phyloP scores from a whole-genome alignment of 2,888 invertebrate species.

The Perdita meconis region DNA sequence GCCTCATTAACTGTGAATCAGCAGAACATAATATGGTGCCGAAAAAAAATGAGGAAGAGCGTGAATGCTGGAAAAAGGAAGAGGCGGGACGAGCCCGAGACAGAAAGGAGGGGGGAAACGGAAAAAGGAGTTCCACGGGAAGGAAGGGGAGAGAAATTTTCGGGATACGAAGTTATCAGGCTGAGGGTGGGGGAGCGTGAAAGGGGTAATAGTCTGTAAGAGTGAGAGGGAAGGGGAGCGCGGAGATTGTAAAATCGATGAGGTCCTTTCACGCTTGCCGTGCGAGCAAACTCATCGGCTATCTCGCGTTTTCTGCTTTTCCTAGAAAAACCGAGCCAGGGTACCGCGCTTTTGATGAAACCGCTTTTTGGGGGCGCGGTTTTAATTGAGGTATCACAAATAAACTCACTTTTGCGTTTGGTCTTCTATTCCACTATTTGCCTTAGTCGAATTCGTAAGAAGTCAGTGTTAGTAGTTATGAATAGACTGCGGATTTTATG shows the following conservation, averaged over 20 bases:
- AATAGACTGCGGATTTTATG: too few species aligned
- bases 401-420: too few species aligned
- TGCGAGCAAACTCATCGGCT: slow-evolving; percentile 57
- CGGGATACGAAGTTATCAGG: slow-evolving; percentile 57
- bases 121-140: slow-evolving; percentile 20
- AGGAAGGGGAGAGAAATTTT: slow-evolving; percentile 48
- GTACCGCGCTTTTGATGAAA: too few species aligned
- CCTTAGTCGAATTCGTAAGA: too few species aligned
- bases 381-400: too few species aligned
- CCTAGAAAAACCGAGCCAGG: background rate
- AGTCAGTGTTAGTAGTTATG: too few species aligned
- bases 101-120: slow-evolving; percentile 23
- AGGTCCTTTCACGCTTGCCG: slow-evolving; percentile 62
- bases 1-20: slow-evolving; percentile 80
- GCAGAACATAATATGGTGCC: slow-evolving; percentile 70
- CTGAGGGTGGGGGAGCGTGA: slow-evolving; percentile 20
- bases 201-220: slow-evolving; percentile 63
- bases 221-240: slow-evolving; percentile 49
- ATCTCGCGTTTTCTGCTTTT: slow-evolving; percentile 41
- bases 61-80: slow-evolving; percentile 56
- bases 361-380: too few species aligned
- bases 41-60: slow-evolving; percentile 56
- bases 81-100: slow-evolving; percentile 27
- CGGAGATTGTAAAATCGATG: slow-evolving; percentile 78
- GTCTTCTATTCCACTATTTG: too few species aligned